phyloP scores from a whole-genome alignment of 2,113 vertebrate genomes.

The Leptocoma aspasia region DNA sequence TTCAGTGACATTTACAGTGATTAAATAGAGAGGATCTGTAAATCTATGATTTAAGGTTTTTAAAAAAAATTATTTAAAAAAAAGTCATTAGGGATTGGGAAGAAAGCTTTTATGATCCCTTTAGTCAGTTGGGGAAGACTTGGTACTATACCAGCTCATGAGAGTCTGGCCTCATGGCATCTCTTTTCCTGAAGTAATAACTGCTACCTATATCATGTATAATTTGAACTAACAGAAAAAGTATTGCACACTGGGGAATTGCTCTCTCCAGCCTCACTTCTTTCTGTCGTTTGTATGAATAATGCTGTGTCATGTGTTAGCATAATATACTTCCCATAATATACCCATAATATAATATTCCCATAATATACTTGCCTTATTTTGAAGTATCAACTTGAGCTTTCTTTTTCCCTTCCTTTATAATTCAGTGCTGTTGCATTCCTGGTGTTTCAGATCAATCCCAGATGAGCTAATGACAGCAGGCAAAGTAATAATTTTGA shows the following conservation, averaged over 20 bases:
- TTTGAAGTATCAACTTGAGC: not conserved
- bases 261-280: conserved; percentile 15
- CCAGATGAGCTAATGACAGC: not conserved
- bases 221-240: not conserved
- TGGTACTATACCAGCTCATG: not conserved
- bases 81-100: not conserved
- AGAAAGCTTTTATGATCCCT: not conserved
- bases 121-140: not conserved
- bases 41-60: not conserved
- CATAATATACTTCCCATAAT: not conserved
- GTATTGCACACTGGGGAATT: conserved; percentile 28
- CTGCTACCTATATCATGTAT: not conserved
- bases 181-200: not conserved
- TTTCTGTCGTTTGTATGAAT: conserved; percentile 17
- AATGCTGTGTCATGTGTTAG: not conserved
- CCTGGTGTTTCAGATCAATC: not conserved
- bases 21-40: not conserved
- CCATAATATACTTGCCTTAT: not conserved
- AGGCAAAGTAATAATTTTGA: not conserved
- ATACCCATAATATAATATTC: too few relatives aligned
- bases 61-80: rapidly evolving
- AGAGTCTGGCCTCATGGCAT: not conserved
- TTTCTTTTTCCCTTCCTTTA: not conserved
- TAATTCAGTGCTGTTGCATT: not conserved
- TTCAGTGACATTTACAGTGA: conserved; percentile 23